Conservation (phyloP, 1,140 invertebrate species). For the Megathymus violae region DNA sequence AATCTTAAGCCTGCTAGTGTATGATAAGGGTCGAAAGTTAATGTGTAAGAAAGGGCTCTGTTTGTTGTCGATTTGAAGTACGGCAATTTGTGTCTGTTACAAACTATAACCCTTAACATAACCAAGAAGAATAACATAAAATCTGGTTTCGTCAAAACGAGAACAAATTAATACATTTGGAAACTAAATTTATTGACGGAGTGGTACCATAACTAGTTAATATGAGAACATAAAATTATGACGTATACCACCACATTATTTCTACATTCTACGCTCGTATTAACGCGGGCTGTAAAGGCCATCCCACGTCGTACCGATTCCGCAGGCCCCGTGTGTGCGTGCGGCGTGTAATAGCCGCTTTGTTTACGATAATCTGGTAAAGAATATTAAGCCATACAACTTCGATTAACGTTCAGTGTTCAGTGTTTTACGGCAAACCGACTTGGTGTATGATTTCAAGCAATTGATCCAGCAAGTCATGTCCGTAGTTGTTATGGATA, state of each 20-base stretch:
- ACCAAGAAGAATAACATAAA: no score
- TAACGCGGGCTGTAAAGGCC: conserved; percentile 33
- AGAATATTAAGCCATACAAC: no score
- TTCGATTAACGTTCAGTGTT: no score
- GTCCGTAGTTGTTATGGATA: neutral
- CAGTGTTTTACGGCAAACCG: conserved; percentile 29
- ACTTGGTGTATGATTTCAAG: conserved; percentile 18
- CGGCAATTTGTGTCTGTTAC: no score
- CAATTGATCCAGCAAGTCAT: conserved; percentile 9
- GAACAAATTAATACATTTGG: neutral
- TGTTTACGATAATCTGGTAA: conserved; percentile 28
- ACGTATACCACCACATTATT: conserved; percentile 34
- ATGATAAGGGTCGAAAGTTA: no score
- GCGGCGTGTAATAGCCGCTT: conserved; percentile 21
- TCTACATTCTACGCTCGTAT: conserved; percentile 20
- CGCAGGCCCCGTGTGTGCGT: neutral
- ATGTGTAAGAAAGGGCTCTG: no score
- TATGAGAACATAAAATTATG: conserved; percentile 34
- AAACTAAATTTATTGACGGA: conserved; percentile 11
- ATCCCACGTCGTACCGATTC: conserved; percentile 30
- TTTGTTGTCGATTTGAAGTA: no score
- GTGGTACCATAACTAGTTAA: conserved; percentile 16
- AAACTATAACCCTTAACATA: no score
- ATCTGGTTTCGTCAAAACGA: no score
- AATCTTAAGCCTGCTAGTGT: no score